These are phyloP conservation scores for Grammomys dolichurus DNA, from an alignment of 2,113 vertebrate species.

Conservation along the genomic window DNA sequence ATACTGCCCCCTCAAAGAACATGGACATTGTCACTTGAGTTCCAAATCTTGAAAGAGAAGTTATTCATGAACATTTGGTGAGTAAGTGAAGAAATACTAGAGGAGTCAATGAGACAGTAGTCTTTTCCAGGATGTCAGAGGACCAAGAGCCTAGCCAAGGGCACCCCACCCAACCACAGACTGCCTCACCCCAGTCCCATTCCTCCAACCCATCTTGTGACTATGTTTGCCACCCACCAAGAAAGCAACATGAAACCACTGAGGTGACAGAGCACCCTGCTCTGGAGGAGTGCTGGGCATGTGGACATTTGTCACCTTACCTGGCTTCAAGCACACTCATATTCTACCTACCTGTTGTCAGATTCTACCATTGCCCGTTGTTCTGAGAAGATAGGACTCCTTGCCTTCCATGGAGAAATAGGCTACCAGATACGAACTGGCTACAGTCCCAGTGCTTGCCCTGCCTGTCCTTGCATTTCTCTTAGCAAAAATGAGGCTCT, in stretches of 20 bases:
- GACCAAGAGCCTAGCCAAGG: background rate
- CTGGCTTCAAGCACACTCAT: background rate
- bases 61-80: too few species aligned
- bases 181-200: background rate
- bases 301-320: background rate
- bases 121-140: background rate
- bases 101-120: background rate
- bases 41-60: background rate
- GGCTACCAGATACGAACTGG: background rate
- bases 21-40: background rate
- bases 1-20: background rate
- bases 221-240: background rate
- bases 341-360: background rate
- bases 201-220: background rate
- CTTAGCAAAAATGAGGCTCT: background rate
- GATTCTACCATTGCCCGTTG: too few species aligned
- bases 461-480: background rate
- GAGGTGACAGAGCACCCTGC: background rate
- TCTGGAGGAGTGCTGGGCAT: background rate
- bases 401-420: background rate
- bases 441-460: background rate
- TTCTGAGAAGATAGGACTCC: background rate
- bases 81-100: background rate
- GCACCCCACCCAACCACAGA: background rate
- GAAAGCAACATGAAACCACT: background rate